Percentiles rank a stretch among this genome's conserved stretches.
These are phyloP conservation scores for Caenorhabditis japonica DNA, from an alignment of 2,888 invertebrate species.

Conservation along the genomic window DNA sequence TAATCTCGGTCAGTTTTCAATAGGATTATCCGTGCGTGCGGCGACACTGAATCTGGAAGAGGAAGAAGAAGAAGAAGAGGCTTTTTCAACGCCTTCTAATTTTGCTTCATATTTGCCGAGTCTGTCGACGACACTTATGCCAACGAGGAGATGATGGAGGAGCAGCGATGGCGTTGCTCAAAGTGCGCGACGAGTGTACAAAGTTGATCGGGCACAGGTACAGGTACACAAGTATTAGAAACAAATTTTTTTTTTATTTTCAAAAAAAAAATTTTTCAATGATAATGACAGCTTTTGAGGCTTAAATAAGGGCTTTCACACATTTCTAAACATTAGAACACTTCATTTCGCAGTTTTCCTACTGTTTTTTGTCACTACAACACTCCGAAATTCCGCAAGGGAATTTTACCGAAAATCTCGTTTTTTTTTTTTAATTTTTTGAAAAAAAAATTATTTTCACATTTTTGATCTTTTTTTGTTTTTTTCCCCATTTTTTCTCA, in stretches of 20 bases:
- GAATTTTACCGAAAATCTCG: too few relatives aligned
- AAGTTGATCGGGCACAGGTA: conserved; percentile 68
- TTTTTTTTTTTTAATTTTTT: too few relatives aligned
- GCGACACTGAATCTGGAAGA: background rate
- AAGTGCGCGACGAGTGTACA: conserved; percentile 66
- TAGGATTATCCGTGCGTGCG: conserved; percentile 33
- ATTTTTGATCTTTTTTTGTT: too few relatives aligned
- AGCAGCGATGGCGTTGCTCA: conserved; percentile 54
- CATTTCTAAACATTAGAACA: too few relatives aligned
- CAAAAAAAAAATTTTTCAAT: background rate
- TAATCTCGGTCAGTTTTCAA: conserved; percentile 10
- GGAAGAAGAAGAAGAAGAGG: conserved; percentile 10
- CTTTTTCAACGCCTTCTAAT: background rate
- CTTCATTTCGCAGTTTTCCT: too few relatives aligned
- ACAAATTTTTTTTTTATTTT: conserved; percentile 5
- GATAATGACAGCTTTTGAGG: too few relatives aligned
- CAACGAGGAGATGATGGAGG: conserved; percentile 24
- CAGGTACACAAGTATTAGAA: too few relatives aligned
- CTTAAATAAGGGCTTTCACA: too few relatives aligned
- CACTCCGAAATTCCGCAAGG: too few relatives aligned
- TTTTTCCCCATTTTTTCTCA: too few relatives aligned
- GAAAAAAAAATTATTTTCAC: too few relatives aligned
- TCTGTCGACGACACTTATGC: conserved; percentile 28
- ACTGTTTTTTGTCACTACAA: too few relatives aligned
- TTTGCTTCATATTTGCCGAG: conserved; percentile 11